Percentiles rank a stretch among this genome's conserved stretches.
These are phyloP conservation scores for Phallusia fumigata DNA, from an alignment of 23 tunicate genomes.

Conservation along the genomic window DNA sequence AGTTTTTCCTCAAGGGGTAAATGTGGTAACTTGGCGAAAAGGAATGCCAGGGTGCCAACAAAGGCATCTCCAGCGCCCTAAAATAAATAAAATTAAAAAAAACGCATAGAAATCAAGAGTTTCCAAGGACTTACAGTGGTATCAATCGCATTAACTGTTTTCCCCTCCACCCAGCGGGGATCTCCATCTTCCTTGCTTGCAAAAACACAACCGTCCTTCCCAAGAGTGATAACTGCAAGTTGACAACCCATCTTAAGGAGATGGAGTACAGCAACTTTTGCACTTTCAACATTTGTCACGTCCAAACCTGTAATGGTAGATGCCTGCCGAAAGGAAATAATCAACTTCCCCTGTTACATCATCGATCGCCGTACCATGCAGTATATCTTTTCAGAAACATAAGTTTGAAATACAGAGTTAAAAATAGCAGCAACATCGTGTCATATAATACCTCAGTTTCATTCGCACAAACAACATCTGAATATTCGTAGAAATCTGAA, in stretches of 20 bases:
- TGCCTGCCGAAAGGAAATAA: constrained; percentile 19
- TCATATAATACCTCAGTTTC: constrained; percentile 62
- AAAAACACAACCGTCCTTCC: constrained; percentile 68
- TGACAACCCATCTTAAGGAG: constrained; percentile 54
- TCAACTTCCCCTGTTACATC: too few species aligned
- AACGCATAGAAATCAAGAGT: too few species aligned
- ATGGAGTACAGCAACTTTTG: constrained; percentile 32
- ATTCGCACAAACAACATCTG: constrained; percentile 75
- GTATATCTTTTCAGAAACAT: too few species aligned
- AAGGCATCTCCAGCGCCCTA: constrained; percentile 89
- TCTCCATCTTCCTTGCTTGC: background rate
- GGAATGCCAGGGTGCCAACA: constrained; percentile 78
- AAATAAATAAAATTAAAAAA: background rate
- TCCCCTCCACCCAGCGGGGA: constrained; percentile 19
- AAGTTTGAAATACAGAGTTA: too few species aligned
- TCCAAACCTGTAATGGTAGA: constrained; percentile 50
- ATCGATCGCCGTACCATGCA: too few species aligned
- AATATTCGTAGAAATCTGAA: constrained; percentile 33
- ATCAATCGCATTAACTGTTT: constrained; percentile 58
- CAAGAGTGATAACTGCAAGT: constrained; percentile 59
- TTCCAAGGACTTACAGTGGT: constrained; percentile 60
- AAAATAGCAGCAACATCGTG: too few species aligned
- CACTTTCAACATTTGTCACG: constrained; percentile 45
- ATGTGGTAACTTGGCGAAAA: constrained; percentile 21
- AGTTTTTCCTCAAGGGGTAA: constrained; percentile 40